Percentiles rank a stretch among this genome's conserved stretches.
These are phyloP conservation scores for Lota lota DNA, from an alignment of 2,113 vertebrate species.

Conservation along the genomic window DNA sequence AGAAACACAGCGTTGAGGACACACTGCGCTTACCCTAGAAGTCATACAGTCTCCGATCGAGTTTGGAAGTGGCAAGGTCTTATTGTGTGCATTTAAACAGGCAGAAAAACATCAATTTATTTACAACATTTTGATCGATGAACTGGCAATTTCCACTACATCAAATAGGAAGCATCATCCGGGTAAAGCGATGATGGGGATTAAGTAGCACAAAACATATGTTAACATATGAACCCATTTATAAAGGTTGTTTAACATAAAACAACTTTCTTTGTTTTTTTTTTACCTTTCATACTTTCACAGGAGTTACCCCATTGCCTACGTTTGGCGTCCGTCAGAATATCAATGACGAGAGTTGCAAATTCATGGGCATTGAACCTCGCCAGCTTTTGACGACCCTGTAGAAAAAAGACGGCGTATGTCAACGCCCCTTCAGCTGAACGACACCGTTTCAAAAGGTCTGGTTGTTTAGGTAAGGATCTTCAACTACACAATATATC, in stretches of 20 bases:
- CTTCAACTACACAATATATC: too few species aligned
- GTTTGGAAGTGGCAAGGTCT: too few species aligned
- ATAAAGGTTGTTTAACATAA: background rate
- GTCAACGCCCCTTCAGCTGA: too few species aligned
- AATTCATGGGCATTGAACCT: slow-evolving; percentile 97
- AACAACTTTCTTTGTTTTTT: background rate
- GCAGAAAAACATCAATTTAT: too few species aligned
- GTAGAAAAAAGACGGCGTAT: slow-evolving; percentile 11
- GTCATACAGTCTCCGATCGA: too few species aligned
- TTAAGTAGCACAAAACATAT: background rate
- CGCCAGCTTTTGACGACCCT: slow-evolving; percentile 96
- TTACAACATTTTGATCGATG: too few species aligned
- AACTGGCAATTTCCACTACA: too few species aligned
- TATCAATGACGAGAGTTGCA: slow-evolving; percentile 93
- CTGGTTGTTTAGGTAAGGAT: too few species aligned
- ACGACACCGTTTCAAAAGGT: too few species aligned
- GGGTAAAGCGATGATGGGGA: too few species aligned
- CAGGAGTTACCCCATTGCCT: slow-evolving; percentile 89
- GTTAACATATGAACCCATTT: background rate
- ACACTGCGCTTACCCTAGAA: background rate
- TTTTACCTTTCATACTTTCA: slow-evolving; percentile 84
- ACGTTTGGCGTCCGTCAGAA: slow-evolving; percentile 93
- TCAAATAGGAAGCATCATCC: too few species aligned
- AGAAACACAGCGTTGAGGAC: slow-evolving; percentile 20
- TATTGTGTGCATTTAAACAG: too few species aligned